Conservation (phyloP, 2,113 vertebrate species). For the Pedetes capensis region DNA sequence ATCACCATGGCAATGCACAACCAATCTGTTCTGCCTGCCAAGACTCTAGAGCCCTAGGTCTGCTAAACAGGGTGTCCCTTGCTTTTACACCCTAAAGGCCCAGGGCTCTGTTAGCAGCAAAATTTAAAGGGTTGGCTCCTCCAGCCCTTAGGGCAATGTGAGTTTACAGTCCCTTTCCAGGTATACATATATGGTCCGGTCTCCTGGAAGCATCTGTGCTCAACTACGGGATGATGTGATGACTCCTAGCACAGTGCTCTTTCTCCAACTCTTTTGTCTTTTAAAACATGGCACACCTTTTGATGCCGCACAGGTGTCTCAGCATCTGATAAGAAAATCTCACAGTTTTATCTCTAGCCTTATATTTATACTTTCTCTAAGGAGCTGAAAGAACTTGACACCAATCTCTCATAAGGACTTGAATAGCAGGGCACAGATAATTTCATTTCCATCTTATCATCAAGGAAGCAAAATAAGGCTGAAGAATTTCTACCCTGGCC, state of each 20-base stretch:
- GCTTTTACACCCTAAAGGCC: not conserved
- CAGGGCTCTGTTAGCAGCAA: not conserved
- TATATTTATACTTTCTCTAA: constrained; percentile 4
- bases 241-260: not conserved
- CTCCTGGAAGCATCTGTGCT: not conserved
- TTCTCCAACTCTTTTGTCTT: not conserved
- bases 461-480: not conserved
- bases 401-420: not conserved
- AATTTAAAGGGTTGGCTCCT: not conserved
- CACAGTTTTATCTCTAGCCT: not conserved
- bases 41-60: not conserved
- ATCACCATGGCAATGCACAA: not conserved
- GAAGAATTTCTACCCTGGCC: not conserved
- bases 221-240: not conserved
- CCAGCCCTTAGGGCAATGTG: not conserved
- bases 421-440: not conserved
- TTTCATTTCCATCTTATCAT: not conserved
- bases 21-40: not conserved
- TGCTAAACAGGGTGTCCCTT: accelerated
- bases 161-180: not conserved
- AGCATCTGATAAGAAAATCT: not conserved
- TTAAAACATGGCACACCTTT: not conserved
- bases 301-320: not conserved
- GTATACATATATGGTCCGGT: not conserved
- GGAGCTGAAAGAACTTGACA: not conserved